A percentile compares a stretch with the other conserved stretches of the same genome.
Evolutionary conservation across 2,113 vertebrate genomes (phyloP).

Genomic region (Microcebus lehilahytsara): DNA sequence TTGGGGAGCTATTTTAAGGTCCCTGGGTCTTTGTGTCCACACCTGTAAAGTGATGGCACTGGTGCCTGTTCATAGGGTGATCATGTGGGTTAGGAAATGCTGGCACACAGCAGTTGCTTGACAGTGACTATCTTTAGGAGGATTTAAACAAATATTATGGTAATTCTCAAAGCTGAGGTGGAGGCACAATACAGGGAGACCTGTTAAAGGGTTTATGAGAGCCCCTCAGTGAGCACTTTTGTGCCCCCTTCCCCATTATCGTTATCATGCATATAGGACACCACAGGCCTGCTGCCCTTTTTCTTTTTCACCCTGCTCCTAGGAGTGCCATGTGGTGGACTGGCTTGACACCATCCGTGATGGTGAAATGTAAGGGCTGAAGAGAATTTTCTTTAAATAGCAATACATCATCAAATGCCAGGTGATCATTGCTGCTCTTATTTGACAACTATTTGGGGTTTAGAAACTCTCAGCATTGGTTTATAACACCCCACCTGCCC

Average conservation of each 20-base stretch:
- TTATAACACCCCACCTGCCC: conserved; percentile 27
- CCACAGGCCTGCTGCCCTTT: background rate
- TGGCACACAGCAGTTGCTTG: background rate
- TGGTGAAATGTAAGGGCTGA: conserved; percentile 35
- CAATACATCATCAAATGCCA: background rate
- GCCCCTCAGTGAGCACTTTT: background rate
- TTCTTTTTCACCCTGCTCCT: background rate
- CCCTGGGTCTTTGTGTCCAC: background rate
- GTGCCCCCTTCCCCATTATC: background rate
- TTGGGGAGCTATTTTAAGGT: background rate
- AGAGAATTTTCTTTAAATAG: conserved; percentile 44
- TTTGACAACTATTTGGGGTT: conserved; percentile 66
- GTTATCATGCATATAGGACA: background rate
- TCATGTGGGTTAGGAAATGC: background rate
- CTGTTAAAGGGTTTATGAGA: background rate
- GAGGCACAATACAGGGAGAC: background rate
- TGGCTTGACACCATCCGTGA: background rate
- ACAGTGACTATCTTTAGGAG: background rate
- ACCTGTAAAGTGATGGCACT: background rate
- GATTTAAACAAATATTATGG: background rate
- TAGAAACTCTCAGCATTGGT: conserved; percentile 28
- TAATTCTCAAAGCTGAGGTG: background rate
- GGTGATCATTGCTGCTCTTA: conserved; percentile 28
- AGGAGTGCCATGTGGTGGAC: background rate
- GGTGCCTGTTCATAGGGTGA: background rate